These are phyloP conservation scores for Barbus barbus DNA, from an alignment of 2,113 vertebrate genomes.

Conservation along the genomic window DNA sequence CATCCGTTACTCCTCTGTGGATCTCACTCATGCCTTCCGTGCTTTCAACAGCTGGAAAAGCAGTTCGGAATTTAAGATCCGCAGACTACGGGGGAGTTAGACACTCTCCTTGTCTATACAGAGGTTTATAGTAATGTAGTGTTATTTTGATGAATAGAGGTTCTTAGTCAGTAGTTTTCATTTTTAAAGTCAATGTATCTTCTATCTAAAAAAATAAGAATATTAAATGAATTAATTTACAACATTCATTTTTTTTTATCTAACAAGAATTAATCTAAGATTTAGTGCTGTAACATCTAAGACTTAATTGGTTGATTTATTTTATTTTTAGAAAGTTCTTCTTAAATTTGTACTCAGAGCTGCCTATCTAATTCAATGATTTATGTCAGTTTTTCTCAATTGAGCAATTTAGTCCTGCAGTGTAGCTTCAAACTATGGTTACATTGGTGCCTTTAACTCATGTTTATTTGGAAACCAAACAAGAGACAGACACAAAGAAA, in stretches of 20 bases:
- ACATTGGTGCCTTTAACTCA: neutral
- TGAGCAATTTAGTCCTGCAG: neutral
- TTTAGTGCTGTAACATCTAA: neutral
- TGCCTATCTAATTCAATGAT: neutral
- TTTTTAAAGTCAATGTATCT: neutral
- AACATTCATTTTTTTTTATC: neutral
- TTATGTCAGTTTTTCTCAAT: neutral
- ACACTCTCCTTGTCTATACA: slow-evolving; percentile 14
- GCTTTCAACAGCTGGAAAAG: slow-evolving; percentile 79
- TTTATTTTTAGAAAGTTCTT: neutral
- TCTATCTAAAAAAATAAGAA: neutral
- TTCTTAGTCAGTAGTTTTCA: neutral
- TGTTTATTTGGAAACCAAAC: slow-evolving; percentile 5
- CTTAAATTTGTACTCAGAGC: neutral
- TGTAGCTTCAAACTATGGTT: neutral
- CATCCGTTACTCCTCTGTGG: slow-evolving; percentile 70
- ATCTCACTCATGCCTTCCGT: slow-evolving; percentile 71
- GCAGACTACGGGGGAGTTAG: slow-evolving; percentile 49
- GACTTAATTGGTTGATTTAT: too few relatives aligned
- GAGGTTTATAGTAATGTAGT: slow-evolving; percentile 47
- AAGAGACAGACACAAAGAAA: neutral
- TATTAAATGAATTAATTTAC: neutral
- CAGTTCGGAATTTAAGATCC: slow-evolving; percentile 62
- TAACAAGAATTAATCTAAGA: neutral
- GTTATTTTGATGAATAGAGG: neutral